These are phyloP conservation scores for Chamaetylas fuelleborni DNA, from an alignment of 2,113 vertebrate genomes.

Conservation along the genomic window DNA sequence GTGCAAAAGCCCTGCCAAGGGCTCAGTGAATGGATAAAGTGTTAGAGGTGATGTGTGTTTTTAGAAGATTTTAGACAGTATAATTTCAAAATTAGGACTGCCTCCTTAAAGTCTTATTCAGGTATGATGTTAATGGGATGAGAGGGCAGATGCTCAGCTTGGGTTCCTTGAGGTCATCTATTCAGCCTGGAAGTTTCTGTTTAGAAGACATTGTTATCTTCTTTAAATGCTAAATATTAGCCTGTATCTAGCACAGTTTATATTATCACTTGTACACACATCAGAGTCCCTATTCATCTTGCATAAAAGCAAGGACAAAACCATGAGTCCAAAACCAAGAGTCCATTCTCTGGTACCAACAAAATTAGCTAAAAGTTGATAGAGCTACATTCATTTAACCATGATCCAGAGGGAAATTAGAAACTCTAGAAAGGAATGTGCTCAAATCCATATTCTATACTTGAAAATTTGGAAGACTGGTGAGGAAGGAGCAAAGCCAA, in stretches of 20 bases:
- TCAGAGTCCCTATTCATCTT: neutral
- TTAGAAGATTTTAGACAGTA: neutral
- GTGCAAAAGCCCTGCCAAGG: conserved; percentile 34
- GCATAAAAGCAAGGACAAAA: neutral
- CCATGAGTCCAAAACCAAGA: neutral
- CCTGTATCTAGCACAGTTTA: neutral
- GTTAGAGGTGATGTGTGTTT: neutral
- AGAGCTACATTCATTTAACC: neutral
- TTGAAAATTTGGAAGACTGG: neutral
- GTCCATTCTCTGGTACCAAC: neutral
- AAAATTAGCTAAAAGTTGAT: neutral
- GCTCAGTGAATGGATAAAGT: conserved; percentile 17
- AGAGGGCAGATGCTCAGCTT: neutral
- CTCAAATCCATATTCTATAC: neutral
- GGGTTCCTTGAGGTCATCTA: neutral
- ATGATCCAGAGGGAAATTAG: neutral
- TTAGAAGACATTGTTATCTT: neutral
- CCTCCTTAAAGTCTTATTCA: neutral
- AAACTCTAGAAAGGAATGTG: neutral
- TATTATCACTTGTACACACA: neutral
- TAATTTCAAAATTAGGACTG: neutral
- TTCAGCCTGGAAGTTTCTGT: neutral
- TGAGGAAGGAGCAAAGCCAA: neutral
- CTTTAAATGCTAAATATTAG: neutral
- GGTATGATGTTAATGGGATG: neutral